These are phyloP conservation scores for Corvus cornix DNA, from an alignment of 2,113 vertebrate genomes.

Conservation along the genomic window DNA sequence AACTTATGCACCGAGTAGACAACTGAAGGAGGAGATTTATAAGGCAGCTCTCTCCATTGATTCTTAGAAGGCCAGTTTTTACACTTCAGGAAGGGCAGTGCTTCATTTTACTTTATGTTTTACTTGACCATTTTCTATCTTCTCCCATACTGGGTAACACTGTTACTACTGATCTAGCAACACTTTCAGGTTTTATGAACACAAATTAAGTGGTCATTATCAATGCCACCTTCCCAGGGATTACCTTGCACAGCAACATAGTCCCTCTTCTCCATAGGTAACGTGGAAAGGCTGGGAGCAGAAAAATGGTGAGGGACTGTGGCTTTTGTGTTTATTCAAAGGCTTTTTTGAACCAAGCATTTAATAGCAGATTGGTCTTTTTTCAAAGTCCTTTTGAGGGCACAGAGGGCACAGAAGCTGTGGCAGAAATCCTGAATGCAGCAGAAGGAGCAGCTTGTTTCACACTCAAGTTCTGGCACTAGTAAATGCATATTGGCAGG, in stretches of 20 bases:
- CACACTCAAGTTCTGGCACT: slow-evolving; percentile 10
- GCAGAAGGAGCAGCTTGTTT: slow-evolving; percentile 57
- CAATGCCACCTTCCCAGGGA: not conserved
- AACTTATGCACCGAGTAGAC: not conserved
- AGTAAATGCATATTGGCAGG: slow-evolving; percentile 20
- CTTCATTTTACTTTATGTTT: not conserved
- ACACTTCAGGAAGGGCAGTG: not conserved
- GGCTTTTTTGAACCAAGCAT: not conserved
- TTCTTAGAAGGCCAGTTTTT: not conserved
- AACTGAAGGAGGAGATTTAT: slow-evolving; percentile 26
- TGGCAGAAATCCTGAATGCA: slow-evolving; percentile 41
- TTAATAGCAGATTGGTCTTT: slow-evolving; percentile 52
- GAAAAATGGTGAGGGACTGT: not conserved
- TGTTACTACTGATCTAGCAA: not conserved
- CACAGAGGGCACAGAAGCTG: not conserved
- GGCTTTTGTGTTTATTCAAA: slow-evolving; percentile 29
- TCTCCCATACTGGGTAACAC: not conserved
- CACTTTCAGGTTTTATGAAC: not conserved
- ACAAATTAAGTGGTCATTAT: not conserved
- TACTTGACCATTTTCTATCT: not conserved
- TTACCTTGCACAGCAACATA: not conserved
- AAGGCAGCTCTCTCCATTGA: not conserved
- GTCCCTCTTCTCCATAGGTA: not conserved
- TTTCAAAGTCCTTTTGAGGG: slow-evolving; percentile 14
- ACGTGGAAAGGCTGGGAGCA: not conserved